These are phyloP conservation scores for Microvelia longipes DNA, from an alignment of 1,140 invertebrate genomes.

Conservation along the genomic window DNA sequence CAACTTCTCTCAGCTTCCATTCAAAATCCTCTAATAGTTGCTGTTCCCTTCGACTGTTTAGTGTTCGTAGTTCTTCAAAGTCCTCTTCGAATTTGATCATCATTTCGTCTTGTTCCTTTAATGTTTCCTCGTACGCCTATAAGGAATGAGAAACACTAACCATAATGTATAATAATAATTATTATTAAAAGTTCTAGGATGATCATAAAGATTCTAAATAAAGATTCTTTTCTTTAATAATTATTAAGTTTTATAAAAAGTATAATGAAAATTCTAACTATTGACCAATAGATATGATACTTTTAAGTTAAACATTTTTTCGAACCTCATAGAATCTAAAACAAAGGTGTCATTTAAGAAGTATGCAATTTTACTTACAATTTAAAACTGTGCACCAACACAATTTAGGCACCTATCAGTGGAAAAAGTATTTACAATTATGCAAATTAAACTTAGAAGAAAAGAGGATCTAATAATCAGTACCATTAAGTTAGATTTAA, in stretches of 20 bases:
- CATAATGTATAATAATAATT: constrained; percentile 4
- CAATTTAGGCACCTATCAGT: too few species aligned
- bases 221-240: not conserved
- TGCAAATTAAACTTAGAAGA: too few species aligned
- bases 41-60: constrained; percentile 40
- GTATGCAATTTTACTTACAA: too few species aligned
- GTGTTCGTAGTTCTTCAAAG: constrained; percentile 41
- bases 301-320: not conserved
- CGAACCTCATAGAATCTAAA: not conserved
- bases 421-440: too few species aligned
- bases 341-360: not conserved
- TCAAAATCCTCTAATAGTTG: constrained; percentile 49
- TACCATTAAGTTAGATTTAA: too few species aligned
- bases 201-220: too few species aligned
- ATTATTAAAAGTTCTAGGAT: not conserved
- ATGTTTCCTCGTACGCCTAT: constrained; percentile 39
- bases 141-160: constrained; percentile 4
- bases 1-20: constrained; percentile 48
- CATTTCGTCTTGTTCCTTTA: constrained; percentile 38
- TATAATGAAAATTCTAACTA: not conserved
- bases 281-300: not conserved
- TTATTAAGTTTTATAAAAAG: not conserved
- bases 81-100: constrained; percentile 44
- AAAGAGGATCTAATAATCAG: too few species aligned
- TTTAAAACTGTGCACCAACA: too few species aligned